Conservation (phyloP, 2,113 vertebrate species). For the Misgurnus mizolepis region DNA sequence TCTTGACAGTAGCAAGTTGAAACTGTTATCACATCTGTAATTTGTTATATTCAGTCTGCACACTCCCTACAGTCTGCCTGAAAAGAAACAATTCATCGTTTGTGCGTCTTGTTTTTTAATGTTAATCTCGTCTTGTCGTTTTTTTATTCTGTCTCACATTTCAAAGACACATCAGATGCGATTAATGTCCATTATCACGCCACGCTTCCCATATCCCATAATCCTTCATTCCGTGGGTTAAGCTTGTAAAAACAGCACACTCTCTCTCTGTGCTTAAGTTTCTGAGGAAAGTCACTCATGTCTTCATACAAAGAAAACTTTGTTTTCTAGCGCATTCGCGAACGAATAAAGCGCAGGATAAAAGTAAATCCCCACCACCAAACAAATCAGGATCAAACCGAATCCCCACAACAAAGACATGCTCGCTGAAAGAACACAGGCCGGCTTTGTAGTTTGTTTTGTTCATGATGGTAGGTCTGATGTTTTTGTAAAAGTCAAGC, state of each 20-base stretch:
- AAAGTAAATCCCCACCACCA: conserved; percentile 19
- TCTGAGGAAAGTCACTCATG: conserved; percentile 5
- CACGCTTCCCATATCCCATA: conserved; percentile 64
- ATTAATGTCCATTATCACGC: conserved; percentile 63
- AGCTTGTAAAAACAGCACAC: conserved; percentile 35
- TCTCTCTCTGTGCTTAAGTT: conserved; percentile 39
- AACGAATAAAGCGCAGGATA: conserved; percentile 14
- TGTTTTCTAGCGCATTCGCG: conserved; percentile 15
- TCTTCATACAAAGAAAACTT: conserved; percentile 18
- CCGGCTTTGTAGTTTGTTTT: not conserved
- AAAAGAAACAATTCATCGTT: conserved; percentile 1
- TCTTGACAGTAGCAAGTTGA: too few relatives aligned
- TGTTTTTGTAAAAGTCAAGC: not conserved
- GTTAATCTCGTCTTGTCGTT: conserved; percentile 42
- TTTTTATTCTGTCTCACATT: conserved; percentile 68
- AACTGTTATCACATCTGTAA: not conserved
- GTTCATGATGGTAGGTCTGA: not conserved
- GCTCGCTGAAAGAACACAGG: conserved; percentile 11
- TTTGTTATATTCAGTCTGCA: not conserved
- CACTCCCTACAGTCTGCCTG: not conserved
- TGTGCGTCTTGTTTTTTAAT: not conserved
- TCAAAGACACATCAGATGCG: conserved; percentile 68
- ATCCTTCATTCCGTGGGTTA: conserved; percentile 17
- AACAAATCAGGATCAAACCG: conserved; percentile 26
- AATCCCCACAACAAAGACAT: conserved; percentile 24